Base-by-base conservation (phyloP, 1,140 invertebrate genomes). In the Diploscapter pachys region DNA sequence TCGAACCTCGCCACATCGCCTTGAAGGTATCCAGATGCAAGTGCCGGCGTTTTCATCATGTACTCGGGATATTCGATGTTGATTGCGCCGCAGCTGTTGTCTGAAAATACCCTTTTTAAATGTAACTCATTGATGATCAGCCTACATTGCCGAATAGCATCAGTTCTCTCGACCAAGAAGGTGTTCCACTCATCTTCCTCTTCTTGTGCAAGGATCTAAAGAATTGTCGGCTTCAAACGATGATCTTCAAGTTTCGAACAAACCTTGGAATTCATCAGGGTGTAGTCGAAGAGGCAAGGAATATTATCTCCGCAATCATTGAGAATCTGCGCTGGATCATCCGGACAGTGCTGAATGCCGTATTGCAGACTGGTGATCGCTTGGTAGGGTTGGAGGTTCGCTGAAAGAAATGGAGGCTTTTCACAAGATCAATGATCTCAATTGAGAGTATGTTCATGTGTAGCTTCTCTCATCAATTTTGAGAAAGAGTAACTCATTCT, bases 21-120 rank as follows among this genome's bases (percentile, higher is more conserved):
- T 72, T 85, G 75, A 71, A 85, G 52, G 69, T 85, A 85, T 53
- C 75, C 80, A n/a, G 83, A 81, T 4, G 79, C 62, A 31, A 85
- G 59, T 54, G 83, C 80, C 8, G 83, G 81, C 3, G 80, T 82
- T 62, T 85, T 85, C 72, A 85, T 79, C 68, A 85, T 52, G 75
- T 85, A 85, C 69, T 85, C 83, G 9, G 83, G 83, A 74, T 85
- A 85, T 67, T 85, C 83, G 62, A 85, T 85, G 63, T 84, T 85
- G 59, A 85, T 85, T 8, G 83, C 82, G 11, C 83, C 83, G 72
- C 83, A 85, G 71, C 83, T 85, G 82, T 85, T 85, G 71, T 84
- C 84, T 85, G 66, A 76, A 83, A 50, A 5, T 76, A 5, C 67
- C 9, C 9, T 59, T 63, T 9, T 59, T 62, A 69, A 59, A 69